Percentiles rank a stretch among this genome's conserved stretches.
phyloP scores from a whole-genome alignment of 2,113 vertebrate genomes.

The Cyrtonyx montezumae region DNA sequence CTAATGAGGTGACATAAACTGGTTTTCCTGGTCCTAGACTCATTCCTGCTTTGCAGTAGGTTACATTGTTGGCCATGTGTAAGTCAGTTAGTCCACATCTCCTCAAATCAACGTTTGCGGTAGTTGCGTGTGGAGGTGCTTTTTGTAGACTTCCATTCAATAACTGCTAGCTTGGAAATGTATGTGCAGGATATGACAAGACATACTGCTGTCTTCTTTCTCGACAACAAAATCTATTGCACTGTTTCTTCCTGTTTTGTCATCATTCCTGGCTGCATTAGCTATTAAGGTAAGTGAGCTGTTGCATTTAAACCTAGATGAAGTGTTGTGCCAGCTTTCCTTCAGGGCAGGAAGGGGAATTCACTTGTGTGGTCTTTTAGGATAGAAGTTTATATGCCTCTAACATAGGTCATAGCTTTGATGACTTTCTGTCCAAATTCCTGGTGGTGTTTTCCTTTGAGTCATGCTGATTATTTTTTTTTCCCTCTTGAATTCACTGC shows the following conservation, averaged over 20 bases:
- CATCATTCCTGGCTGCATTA: not conserved
- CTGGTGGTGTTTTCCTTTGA: slow-evolving; percentile 31
- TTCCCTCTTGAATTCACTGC: not conserved
- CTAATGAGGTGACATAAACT: not conserved
- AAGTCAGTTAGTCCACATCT: slow-evolving; percentile 35
- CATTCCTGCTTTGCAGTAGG: slow-evolving; percentile 28
- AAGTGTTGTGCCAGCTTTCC: not conserved
- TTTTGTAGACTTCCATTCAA: not conserved
- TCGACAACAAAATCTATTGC: not conserved
- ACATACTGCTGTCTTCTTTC: not conserved
- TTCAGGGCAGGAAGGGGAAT: not conserved
- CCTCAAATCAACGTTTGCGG: slow-evolving; percentile 24
- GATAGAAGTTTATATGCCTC: not conserved
- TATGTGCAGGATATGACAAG: not conserved
- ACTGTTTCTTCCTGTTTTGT: not conserved
- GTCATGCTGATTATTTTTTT: not conserved
- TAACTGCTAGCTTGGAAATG: not conserved
- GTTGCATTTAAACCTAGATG: not conserved
- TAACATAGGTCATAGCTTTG: not conserved
- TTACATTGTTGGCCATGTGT: slow-evolving; percentile 54
- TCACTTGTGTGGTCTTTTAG: not conserved
- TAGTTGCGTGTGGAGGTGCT: not conserved
- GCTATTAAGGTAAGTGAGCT: slow-evolving; percentile 18
- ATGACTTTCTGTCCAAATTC: not conserved
- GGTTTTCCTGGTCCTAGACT: slow-evolving; percentile 43